Evolutionary conservation across 2,888 invertebrate species (phyloP).

Genomic region (Clitarchus hookeri): DNA sequence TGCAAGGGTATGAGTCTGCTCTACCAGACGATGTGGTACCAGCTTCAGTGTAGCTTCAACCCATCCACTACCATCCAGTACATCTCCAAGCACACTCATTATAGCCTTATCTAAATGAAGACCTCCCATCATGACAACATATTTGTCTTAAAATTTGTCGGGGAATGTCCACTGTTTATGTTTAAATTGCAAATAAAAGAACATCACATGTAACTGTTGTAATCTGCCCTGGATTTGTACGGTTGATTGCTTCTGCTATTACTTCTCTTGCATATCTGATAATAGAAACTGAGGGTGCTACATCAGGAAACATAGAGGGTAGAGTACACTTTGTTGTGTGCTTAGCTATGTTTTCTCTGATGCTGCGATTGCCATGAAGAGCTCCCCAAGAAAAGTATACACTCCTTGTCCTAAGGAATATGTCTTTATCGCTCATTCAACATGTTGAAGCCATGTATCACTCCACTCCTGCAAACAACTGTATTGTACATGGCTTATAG

Average conservation of each 20-base stretch:
- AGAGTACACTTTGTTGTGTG: conserved; percentile 6
- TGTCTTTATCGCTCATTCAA: neutral
- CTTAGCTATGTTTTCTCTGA: neutral
- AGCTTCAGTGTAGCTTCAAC: too few species aligned
- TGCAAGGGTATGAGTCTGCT: neutral
- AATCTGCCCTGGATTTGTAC: neutral
- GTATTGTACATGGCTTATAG: neutral
- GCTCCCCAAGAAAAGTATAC: neutral
- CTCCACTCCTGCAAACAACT: neutral
- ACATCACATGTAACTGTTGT: conserved; percentile 5
- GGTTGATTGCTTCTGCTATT: neutral
- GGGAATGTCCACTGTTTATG: neutral
- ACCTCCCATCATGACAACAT: neutral
- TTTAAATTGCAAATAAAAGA: neutral
- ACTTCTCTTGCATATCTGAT: neutral
- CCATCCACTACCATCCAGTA: too few species aligned
- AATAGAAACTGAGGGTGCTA: neutral
- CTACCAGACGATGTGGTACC: too few species aligned
- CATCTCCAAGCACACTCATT: too few species aligned
- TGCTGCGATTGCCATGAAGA: neutral
- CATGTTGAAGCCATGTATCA: neutral
- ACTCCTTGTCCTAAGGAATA: neutral
- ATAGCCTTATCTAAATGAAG: neutral
- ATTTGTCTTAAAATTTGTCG: neutral
- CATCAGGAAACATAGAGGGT: conserved; percentile 2